Evolutionary conservation across 2,113 vertebrate species (phyloP), one percentile per base, ranked within the genome.

Genomic region (Ciconia boyciana): DNA sequence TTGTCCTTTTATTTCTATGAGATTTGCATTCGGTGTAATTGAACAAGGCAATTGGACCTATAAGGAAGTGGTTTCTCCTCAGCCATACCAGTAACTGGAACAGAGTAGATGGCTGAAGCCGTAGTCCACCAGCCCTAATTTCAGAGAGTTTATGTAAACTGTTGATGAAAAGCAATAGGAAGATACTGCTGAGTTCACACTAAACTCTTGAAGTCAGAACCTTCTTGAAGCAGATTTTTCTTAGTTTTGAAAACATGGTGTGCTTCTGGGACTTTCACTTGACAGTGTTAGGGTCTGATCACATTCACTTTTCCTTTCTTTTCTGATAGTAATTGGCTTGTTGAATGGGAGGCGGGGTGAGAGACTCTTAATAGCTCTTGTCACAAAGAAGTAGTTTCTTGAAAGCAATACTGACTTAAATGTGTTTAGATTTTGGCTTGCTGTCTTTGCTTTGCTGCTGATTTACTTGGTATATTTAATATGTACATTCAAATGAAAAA

Each of bases 111-210:
- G 58, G 28, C 7, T 22, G 1, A 31, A 54, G 34, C 68, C 36
- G 3, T 20, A 1, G 36, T 28, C 25, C 4, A 2, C 61, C n/a
- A 54, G 44, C 1, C 32, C 41, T 14, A 1, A 6, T 61, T 62
- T 16, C 22, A 34, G 66, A 3, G 25, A 31, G 32, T 61, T 28
- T 6, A 0, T 6, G 1, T 18, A 16, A 64, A 8, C 5, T 18
- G 15, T 3, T 4, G 4, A 1, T 46, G 16, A 65, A 19, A n/a
- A 60, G 28, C 79, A 41, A 31, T 21, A 15, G 52, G 19, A 28
- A 44, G 36, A 32, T 36, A 9, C 29, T 66, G 6, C 66, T 12
- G 29, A 18, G 17, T 6, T 55, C 25, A 68, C 4, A 4, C 29
- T 20, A 2, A 46, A 22, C 39, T 84, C 48, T 16, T 21, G 31